phyloP scores from a whole-genome alignment of 2,888 invertebrate species.

The Mythimna lalbum region DNA sequence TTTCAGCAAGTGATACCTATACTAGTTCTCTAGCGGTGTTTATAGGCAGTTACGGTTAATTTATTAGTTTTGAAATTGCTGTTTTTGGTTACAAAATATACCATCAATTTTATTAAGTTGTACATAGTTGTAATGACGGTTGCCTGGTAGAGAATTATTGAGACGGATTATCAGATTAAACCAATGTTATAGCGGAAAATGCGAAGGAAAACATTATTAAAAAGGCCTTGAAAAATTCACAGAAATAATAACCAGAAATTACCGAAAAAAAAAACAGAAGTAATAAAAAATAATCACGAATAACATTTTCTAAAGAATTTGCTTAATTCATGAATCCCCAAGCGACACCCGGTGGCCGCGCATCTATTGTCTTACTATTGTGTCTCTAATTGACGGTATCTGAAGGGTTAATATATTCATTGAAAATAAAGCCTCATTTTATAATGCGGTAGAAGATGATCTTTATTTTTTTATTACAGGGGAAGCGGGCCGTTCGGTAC shows the following conservation, averaged over 20 bases:
- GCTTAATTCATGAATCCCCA: no score
- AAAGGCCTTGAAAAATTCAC: constrained; percentile 16
- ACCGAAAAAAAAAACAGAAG: constrained; percentile 51
- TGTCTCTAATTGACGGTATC: no score
- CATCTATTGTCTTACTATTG: no score
- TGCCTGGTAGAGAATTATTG: constrained; percentile 9
- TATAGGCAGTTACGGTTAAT: constrained; percentile 50
- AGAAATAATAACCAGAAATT: constrained; percentile 34
- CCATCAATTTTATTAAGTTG: constrained; percentile 43
- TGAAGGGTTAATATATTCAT: constrained; percentile 71
- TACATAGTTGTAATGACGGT: constrained; percentile 44
- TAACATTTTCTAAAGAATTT: constrained; percentile 66
- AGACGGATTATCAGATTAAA: constrained; percentile 29
- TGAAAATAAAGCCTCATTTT: constrained; percentile 69
- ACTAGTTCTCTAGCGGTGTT: constrained; percentile 41
- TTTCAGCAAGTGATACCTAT: constrained; percentile 75
- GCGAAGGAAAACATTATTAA: constrained; percentile 39
- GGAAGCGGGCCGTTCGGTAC: constrained; percentile 79
- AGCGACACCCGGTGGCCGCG: no score
- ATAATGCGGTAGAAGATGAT: constrained; percentile 74
- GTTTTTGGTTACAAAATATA: constrained; percentile 34
- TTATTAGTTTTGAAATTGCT: constrained; percentile 34
- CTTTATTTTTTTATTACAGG: constrained; percentile 80
- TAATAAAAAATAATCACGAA: constrained; percentile 60
- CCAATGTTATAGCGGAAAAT: constrained; percentile 22